Conservation (phyloP, 2,797 vertebrate genomes). For the Chloroceryle amazona region DNA sequence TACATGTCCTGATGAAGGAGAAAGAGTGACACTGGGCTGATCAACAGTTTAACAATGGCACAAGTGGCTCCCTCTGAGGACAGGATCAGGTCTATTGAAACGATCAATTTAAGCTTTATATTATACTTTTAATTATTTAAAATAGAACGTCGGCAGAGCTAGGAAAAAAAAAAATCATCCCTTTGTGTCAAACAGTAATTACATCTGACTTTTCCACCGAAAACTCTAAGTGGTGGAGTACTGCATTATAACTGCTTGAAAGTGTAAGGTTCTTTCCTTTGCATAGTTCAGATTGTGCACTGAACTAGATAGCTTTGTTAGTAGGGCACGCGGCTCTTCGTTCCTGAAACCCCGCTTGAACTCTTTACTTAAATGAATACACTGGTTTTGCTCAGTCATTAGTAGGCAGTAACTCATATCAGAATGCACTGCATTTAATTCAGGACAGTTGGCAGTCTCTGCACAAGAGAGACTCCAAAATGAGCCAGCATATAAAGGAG, state of each 20-base stretch:
- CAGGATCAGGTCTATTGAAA: conserved; percentile 66
- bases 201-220: conserved; percentile 43
- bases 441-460: conserved; percentile 77
- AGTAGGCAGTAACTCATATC: conserved; percentile 58
- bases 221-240: conserved; percentile 21
- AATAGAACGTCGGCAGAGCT: background rate
- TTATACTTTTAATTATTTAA: conserved; percentile 71
- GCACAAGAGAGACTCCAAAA: conserved; percentile 72
- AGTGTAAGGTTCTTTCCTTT: conserved; percentile 45
- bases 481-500: conserved; percentile 41
- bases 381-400: conserved; percentile 67
- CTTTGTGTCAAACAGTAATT: conserved; percentile 66
- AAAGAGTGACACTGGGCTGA: conserved; percentile 22
- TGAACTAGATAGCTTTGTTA: conserved; percentile 72
- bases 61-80: conserved; percentile 12
- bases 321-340: background rate
- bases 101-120: conserved; percentile 65
- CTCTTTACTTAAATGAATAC: conserved; percentile 68
- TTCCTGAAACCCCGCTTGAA: conserved; percentile 55
- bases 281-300: conserved; percentile 22
- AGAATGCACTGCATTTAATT: conserved; percentile 69
- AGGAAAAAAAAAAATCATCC: background rate
- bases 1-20: conserved; percentile 59
- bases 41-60: conserved; percentile 24
- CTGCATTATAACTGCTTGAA: conserved; percentile 46